A percentile compares a stretch with the other conserved stretches of the same genome.
These are phyloP conservation scores for Antrozous pallidus DNA, from an alignment of 2,797 vertebrate species.

Conservation along the genomic window DNA sequence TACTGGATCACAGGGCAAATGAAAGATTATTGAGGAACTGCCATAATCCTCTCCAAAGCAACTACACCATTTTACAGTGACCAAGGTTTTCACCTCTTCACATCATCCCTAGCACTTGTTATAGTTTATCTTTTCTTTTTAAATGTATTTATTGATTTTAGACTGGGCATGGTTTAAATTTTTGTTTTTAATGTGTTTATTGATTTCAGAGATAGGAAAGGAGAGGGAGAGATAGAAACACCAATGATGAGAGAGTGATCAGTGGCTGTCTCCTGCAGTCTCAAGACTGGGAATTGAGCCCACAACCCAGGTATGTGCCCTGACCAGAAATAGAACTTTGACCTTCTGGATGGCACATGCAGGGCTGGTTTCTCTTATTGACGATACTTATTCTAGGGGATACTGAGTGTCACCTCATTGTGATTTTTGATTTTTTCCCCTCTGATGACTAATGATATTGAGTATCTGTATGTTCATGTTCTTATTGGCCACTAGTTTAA, in stretches of 20 bases:
- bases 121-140: neutral
- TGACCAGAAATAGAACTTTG: too few relatives aligned
- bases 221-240: too few relatives aligned
- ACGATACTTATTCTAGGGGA: neutral
- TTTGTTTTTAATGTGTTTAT: too few relatives aligned
- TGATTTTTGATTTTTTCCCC: neutral
- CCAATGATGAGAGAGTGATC: too few relatives aligned
- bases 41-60: neutral
- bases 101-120: neutral
- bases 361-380: neutral
- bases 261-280: too few relatives aligned
- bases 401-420: neutral
- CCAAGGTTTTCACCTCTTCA: neutral
- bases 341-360: too few relatives aligned
- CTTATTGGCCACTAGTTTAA: neutral
- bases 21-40: rapidly evolving
- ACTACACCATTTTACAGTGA: neutral
- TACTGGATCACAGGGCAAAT: neutral
- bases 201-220: too few relatives aligned
- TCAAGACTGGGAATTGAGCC: too few relatives aligned
- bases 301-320: too few relatives aligned
- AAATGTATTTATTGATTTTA: too few relatives aligned
- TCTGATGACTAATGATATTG: neutral
- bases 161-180: too few relatives aligned
- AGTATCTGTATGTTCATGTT: neutral